A percentile compares a stretch with the other conserved stretches of the same genome.
These are phyloP conservation scores for Parnassius apollo DNA, from an alignment of 2,888 invertebrate genomes.

Conservation along the genomic window DNA sequence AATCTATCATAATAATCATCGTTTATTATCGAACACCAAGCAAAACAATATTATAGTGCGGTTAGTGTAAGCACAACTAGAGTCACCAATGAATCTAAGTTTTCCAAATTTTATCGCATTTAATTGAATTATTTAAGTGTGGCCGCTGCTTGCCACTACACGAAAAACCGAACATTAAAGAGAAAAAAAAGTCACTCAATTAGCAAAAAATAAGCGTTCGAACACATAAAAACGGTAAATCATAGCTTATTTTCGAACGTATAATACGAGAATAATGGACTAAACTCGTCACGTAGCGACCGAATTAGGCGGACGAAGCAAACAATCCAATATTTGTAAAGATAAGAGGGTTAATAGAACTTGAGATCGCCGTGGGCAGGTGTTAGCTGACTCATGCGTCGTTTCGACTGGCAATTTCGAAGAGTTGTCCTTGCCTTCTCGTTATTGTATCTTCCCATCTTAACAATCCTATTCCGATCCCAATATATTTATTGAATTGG, in stretches of 20 bases:
- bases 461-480: slow-evolving; percentile 17
- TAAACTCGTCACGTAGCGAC: slow-evolving; percentile 56
- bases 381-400: slow-evolving; percentile 28
- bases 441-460: slow-evolving; percentile 25
- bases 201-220: slow-evolving; percentile 5
- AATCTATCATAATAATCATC: no score
- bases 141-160: no score
- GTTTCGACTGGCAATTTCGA: slow-evolving; percentile 22
- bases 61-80: no score
- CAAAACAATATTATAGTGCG: no score
- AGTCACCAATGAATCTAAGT: no score
- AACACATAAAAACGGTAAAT: slow-evolving; percentile 8
- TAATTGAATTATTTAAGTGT: no score
- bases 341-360: slow-evolving; percentile 55
- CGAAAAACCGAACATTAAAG: no score
- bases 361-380: slow-evolving; percentile 44
- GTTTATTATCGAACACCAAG: no score
- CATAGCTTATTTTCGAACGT: slow-evolving; percentile 19
- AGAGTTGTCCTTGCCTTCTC: slow-evolving; percentile 20
- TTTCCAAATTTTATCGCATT: no score
- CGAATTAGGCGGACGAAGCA: slow-evolving; percentile 53
- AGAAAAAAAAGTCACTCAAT: slow-evolving; percentile 8
- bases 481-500: slow-evolving; percentile 24
- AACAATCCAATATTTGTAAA: slow-evolving; percentile 62
- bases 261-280: slow-evolving; percentile 42